Conservation (phyloP, 2,888 invertebrate species). For the Neocrepidodera transversa region DNA sequence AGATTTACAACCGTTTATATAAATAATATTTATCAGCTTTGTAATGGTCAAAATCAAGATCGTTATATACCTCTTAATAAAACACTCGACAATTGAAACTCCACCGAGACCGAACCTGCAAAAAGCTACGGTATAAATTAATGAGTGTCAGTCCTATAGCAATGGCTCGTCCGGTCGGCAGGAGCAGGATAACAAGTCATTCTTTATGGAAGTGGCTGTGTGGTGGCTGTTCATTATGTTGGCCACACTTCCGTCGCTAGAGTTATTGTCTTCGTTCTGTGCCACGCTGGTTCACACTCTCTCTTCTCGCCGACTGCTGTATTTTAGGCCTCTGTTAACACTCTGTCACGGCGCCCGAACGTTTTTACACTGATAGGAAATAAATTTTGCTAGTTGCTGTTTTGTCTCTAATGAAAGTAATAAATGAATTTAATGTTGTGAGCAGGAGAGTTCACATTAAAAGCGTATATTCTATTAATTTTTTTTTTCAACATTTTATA, state of each 20-base stretch:
- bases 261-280: slow-evolving; percentile 40
- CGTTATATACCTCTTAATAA: too few species aligned
- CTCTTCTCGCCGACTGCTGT: slow-evolving; percentile 21
- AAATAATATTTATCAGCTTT: too few species aligned
- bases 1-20: too few species aligned
- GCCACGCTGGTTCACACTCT: slow-evolving; percentile 31
- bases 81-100: background rate
- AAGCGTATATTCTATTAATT: background rate
- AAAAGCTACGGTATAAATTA: slow-evolving; percentile 27
- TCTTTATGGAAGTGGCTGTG: slow-evolving; percentile 40
- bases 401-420: slow-evolving; percentile 6
- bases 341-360: background rate
- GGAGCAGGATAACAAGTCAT: slow-evolving; percentile 42
- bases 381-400: background rate
- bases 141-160: slow-evolving; percentile 29
- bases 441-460: background rate
- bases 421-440: background rate
- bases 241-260: slow-evolving; percentile 39
- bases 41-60: too few species aligned
- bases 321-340: slow-evolving; percentile 17
- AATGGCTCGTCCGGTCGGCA: slow-evolving; percentile 27
- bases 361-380: slow-evolving; percentile 11
- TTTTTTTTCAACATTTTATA: too few species aligned
- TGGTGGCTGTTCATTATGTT: slow-evolving; percentile 40
- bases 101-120: slow-evolving; percentile 17